Percentiles rank a stretch among this genome's conserved stretches.
Evolutionary conservation across 2,888 invertebrate species (phyloP).

Genomic region (Torymus auratus): DNA sequence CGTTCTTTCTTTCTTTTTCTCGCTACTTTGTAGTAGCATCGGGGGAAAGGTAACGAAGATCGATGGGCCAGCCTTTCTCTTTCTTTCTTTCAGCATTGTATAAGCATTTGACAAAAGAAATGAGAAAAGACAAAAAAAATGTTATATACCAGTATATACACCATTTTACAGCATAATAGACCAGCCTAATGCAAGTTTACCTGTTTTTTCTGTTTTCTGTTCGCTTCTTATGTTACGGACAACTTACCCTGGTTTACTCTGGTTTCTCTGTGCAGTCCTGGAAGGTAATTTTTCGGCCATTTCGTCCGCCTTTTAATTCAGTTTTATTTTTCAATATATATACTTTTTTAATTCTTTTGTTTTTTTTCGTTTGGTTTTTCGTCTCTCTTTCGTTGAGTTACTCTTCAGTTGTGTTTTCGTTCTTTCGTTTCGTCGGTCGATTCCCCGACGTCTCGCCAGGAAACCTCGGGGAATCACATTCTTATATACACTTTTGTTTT

Average conservation of each 20-base stretch:
- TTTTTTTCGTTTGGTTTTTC: slow-evolving; percentile 30
- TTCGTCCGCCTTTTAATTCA: slow-evolving; percentile 31
- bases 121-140: neutral
- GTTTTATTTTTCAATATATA: slow-evolving; percentile 30
- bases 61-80: neutral
- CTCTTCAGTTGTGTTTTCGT: neutral
- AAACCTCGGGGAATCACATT: too few species aligned
- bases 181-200: slow-evolving; percentile 70
- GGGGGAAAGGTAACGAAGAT: neutral
- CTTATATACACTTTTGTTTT: too few species aligned
- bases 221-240: slow-evolving; percentile 75
- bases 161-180: slow-evolving; percentile 63
- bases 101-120: slow-evolving; percentile 16
- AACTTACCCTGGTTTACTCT: slow-evolving; percentile 69
- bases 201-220: slow-evolving; percentile 75
- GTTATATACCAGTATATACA: slow-evolving; percentile 19
- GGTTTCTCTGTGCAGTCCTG: slow-evolving; percentile 76
- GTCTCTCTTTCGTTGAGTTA: slow-evolving; percentile 25
- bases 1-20: neutral
- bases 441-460: too few species aligned
- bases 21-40: neutral
- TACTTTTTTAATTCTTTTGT: slow-evolving; percentile 24
- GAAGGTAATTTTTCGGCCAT: slow-evolving; percentile 71
- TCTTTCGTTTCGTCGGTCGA: too few species aligned
- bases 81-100: slow-evolving; percentile 3